Evolutionary conservation across 1,140 invertebrate species (phyloP), one percentile per base, ranked within the genome.

Genomic region (Papilio polyxenes): DNA sequence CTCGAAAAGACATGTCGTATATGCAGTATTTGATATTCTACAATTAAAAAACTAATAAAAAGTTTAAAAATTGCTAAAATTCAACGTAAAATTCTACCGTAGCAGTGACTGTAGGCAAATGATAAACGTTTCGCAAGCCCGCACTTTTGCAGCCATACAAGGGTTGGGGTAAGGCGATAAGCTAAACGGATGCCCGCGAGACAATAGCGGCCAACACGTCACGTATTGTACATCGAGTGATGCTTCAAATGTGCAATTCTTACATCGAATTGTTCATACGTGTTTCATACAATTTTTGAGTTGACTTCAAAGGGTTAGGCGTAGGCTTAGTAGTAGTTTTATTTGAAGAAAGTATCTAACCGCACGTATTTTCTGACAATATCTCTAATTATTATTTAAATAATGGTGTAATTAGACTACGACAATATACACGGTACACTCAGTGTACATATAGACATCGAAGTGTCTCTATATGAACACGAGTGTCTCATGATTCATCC

Each of bases 101-200:
- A 65, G 59, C 49, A 48, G 49, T 20, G 20, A 56, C 8, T 78
- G 59, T 40, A 40, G 62, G 15, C 44, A 59, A 20, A 65, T 20
- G 78, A 80, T 65, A 80, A 62, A 69, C 37, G 17, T 80, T 80
- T 48, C 31, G 59, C 78, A 15, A 80, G 37, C 56, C 59, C 59
- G 78, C 78, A 80, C 78, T 80, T 65, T 80, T 76, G 75, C 78
- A 80, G 78, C 78, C 78, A 80, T 69, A 80, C 78, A 80, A 80
- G 59, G 78, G 78, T 69, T 80, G 78, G 78, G 78, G 78, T 80
- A 80, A 80, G 78, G 59, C 78, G 78, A 80, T 80, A 80, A 80
- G 56, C 78, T 80, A 80, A 80, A 80, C 59, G 78, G 78, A 80
- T 80, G 78, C 78, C 78, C 53, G 23, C 59, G 59, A 80, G 40